Conservation (phyloP, 2,113 vertebrate genomes). For the Phrynosoma blainvillii region DNA sequence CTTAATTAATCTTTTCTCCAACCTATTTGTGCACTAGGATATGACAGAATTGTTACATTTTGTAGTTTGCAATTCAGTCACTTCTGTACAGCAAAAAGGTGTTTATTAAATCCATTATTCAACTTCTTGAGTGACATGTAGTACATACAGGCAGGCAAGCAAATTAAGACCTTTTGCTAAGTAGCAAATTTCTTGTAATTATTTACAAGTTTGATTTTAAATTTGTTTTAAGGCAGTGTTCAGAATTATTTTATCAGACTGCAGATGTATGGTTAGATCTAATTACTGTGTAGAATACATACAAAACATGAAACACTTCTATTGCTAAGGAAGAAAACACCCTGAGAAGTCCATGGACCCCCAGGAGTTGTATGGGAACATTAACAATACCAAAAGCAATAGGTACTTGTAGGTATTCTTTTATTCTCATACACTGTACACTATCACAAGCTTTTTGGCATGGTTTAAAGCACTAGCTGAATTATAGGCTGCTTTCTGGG, state of each 20-base stretch:
- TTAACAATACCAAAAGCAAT: neutral
- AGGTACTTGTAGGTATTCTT: neutral
- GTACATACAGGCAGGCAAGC: neutral
- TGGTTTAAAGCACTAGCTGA: neutral
- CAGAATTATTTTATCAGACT: neutral
- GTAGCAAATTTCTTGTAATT: neutral
- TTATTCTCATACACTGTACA: neutral
- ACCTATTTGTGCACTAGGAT: neutral
- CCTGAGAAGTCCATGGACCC: neutral
- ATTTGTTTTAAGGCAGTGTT: neutral
- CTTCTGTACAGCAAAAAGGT: neutral
- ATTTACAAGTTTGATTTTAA: constrained; percentile 18
- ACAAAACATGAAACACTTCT: neutral
- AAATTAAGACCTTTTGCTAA: neutral
- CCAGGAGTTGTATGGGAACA: neutral
- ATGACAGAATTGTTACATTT: neutral
- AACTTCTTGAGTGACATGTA: neutral
- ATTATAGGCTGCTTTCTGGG: neutral
- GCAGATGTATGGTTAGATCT: neutral
- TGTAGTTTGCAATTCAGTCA: neutral
- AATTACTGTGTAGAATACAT: neutral
- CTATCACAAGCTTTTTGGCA: neutral
- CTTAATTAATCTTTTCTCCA: no score
- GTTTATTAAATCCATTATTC: neutral
- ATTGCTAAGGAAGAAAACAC: neutral